A percentile compares a stretch with the other conserved stretches of the same genome.
Conservation (phyloP, 2,888 invertebrate genomes). For the Eurois occulta region DNA sequence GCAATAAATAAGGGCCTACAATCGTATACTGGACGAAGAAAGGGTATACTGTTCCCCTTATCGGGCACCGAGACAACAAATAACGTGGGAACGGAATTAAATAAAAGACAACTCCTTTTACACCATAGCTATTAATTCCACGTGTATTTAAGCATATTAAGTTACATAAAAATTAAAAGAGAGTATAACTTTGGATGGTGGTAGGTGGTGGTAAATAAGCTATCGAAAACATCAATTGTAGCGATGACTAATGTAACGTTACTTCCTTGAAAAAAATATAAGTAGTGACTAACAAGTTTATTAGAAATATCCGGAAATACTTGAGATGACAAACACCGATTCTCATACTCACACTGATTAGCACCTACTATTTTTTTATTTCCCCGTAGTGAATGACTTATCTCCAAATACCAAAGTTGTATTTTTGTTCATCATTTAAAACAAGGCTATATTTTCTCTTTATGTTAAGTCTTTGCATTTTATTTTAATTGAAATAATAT, state of each 20-base stretch:
- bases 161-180: conserved; percentile 40
- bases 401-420: conserved; percentile 35
- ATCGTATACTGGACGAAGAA: conserved; percentile 86
- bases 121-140: conserved; percentile 81
- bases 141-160: conserved; percentile 63
- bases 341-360: conserved; percentile 52
- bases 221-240: conserved; percentile 56
- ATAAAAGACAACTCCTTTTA: conserved; percentile 86
- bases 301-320: conserved; percentile 68
- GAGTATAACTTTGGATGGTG: conserved; percentile 56
- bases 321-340: conserved; percentile 62
- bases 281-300: conserved; percentile 64
- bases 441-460: conserved; percentile 31
- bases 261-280: conserved; percentile 61
- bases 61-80: conserved; percentile 87
- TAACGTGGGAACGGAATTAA: conserved; percentile 88
- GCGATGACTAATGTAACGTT: conserved; percentile 64
- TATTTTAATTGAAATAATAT: conserved; percentile 36
- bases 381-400: conserved; percentile 46
- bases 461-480: conserved; percentile 35
- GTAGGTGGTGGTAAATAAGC: conserved; percentile 43
- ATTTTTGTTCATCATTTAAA: conserved; percentile 32
- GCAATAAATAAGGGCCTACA: conserved; percentile 88
- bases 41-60: conserved; percentile 89
- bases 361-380: conserved; percentile 50